phyloP scores from a whole-genome alignment of 2,113 vertebrate genomes.

The Ameiurus melas region DNA sequence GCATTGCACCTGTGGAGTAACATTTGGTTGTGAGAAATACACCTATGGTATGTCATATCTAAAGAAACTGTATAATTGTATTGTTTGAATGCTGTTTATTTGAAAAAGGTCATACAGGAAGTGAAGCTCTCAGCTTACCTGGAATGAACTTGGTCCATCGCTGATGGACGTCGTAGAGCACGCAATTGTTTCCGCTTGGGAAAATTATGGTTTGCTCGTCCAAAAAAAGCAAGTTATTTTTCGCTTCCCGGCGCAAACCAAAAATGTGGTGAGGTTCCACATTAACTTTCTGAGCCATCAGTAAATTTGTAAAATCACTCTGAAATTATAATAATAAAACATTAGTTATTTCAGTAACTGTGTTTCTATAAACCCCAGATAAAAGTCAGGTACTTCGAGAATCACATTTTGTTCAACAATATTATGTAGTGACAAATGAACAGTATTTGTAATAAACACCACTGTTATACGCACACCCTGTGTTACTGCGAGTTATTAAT shows the following conservation, averaged over 20 bases:
- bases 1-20: conserved; percentile 69
- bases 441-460: not conserved
- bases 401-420: not conserved
- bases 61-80: not conserved
- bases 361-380: not conserved
- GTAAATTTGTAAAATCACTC: not conserved
- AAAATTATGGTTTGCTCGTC: conserved; percentile 85
- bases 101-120: too few relatives aligned
- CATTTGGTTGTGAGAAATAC: not conserved
- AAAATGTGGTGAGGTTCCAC: conserved; percentile 77
- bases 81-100: not conserved
- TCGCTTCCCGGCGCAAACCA: conserved; percentile 76
- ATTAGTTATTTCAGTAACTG: not conserved
- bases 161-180: conserved; percentile 57
- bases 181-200: conserved; percentile 83
- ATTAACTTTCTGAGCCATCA: conserved; percentile 62
- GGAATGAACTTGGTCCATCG: too few relatives aligned
- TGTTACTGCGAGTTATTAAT: too few relatives aligned
- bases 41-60: not conserved
- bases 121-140: too few relatives aligned
- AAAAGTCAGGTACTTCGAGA: not conserved
- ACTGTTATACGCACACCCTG: not conserved
- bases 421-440: not conserved
- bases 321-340: not conserved
- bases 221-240: conserved; percentile 81